phyloP scores from a whole-genome alignment of 2,113 vertebrate species.

The Clarias gariepinus region DNA sequence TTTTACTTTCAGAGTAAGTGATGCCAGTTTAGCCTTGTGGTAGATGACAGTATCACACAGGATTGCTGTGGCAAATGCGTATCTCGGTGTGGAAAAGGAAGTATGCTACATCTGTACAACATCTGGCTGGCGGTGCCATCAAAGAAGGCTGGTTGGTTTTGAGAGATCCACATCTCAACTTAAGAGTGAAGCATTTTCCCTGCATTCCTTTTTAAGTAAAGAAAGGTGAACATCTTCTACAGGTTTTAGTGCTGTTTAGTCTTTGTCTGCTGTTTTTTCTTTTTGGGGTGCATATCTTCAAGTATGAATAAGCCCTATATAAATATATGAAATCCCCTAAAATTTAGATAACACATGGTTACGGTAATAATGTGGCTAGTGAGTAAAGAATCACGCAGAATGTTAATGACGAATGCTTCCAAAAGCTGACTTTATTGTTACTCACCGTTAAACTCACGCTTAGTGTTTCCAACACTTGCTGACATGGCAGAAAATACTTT shows the following conservation, averaged over 20 bases:
- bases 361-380: constrained; percentile 13
- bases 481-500: background rate
- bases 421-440: constrained; percentile 23
- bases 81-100: constrained; percentile 55
- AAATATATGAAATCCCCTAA: background rate
- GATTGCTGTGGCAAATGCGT: constrained; percentile 52
- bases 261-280: background rate
- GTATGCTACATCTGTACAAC: constrained; percentile 70
- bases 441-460: constrained; percentile 16
- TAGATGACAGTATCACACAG: constrained; percentile 25
- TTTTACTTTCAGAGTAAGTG: background rate
- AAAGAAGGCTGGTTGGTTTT: constrained; percentile 56
- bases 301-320: background rate
- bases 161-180: constrained; percentile 51
- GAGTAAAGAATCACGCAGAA: constrained; percentile 17
- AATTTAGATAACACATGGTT: constrained; percentile 2
- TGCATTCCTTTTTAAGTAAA: constrained; percentile 24
- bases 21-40: constrained; percentile 32
- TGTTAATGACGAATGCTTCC: background rate
- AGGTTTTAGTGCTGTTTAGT: background rate
- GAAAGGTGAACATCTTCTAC: constrained; percentile 14
- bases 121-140: constrained; percentile 69
- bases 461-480: background rate
- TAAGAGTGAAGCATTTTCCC: constrained; percentile 33
- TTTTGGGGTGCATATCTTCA: background rate